Conservation (phyloP, 2,113 vertebrate genomes). For the Callithrix jacchus region DNA sequence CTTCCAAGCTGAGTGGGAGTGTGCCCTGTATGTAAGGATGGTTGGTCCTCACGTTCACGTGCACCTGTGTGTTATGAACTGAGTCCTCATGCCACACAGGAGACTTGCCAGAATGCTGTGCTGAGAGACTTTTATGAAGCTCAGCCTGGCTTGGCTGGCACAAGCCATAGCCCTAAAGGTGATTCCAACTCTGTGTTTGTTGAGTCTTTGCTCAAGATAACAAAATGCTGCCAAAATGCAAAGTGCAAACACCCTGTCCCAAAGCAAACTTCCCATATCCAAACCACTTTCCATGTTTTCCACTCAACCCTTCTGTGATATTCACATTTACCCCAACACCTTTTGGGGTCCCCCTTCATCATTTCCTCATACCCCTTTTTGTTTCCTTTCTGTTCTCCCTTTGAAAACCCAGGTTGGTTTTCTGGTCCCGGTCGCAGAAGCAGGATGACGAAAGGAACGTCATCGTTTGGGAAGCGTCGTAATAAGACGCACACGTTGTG, state of each 20-base stretch:
- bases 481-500: too few relatives aligned
- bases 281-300: background rate
- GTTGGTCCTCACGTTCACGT: background rate
- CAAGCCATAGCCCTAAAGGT: fast-evolving
- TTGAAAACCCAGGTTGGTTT: too few relatives aligned
- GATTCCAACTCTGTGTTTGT: too few relatives aligned
- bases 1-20: background rate
- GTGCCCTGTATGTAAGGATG: background rate
- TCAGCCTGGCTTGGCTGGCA: background rate
- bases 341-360: background rate
- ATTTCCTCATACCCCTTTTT: background rate
- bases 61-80: background rate
- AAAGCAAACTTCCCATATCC: background rate
- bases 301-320: background rate
- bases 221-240: background rate
- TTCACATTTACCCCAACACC: too few relatives aligned
- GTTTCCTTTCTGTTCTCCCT: background rate
- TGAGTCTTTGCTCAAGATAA: background rate
- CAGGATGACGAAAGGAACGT: too few relatives aligned
- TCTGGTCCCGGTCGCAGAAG: too few relatives aligned
- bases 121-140: background rate
- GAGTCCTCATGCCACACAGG: background rate
- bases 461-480: too few relatives aligned
- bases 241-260: background rate
- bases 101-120: background rate